Evolutionary conservation across 35 echinoderm and acorn worm species (phyloP).

Genomic region (Amphiura filiformis): DNA sequence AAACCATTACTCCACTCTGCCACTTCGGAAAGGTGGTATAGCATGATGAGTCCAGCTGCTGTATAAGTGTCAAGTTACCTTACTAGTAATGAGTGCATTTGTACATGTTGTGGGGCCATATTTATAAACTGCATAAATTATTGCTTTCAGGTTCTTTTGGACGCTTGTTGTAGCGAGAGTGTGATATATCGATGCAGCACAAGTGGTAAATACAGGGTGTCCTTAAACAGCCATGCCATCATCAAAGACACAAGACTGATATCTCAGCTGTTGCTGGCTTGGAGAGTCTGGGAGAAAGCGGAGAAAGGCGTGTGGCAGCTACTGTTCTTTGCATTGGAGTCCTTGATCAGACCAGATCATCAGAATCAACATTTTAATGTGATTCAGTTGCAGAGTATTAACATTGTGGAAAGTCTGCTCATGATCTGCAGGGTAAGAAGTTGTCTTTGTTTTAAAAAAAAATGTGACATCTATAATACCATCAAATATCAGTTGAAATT

Average conservation of each 20-base stretch:
- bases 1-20: no score
- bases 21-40: no score
- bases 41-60: no score
- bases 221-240: conserved; percentile 68
- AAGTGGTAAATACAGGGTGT: conserved; percentile 58
- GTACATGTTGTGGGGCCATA: no score
- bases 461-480: neutral
- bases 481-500: no score
- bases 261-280: conserved; percentile 62
- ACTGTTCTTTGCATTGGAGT: conserved; percentile 54
- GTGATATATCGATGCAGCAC: conserved; percentile 66
- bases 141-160: conserved; percentile 90
- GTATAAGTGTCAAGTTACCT: no score
- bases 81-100: no score
- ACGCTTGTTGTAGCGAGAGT: conserved; percentile 76
- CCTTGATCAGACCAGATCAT: conserved; percentile 69
- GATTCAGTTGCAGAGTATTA: conserved; percentile 67
- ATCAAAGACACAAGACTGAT: conserved; percentile 74
- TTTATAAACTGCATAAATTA: no score
- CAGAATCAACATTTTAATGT: conserved; percentile 65
- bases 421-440: conserved; percentile 71
- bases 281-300: conserved; percentile 82
- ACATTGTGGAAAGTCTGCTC: conserved; percentile 62
- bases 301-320: conserved; percentile 56
- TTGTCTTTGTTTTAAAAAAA: neutral